phyloP scores from a whole-genome alignment of 1,140 invertebrate genomes.

The Drosophila parvula region DNA sequence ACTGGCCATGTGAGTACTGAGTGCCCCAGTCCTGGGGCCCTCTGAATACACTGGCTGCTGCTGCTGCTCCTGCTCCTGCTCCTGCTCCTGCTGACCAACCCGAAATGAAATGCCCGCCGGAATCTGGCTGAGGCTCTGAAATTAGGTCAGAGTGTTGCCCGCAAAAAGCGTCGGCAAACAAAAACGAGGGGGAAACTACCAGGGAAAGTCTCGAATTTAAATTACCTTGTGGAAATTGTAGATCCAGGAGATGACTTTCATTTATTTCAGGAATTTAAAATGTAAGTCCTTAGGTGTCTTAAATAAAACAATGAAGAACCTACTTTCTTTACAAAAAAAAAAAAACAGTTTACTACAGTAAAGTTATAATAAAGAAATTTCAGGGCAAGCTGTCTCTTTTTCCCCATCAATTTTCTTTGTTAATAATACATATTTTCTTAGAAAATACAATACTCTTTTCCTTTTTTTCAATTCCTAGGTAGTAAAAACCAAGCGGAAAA shows the following conservation, averaged over 20 bases:
- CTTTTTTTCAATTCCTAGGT: slow-evolving; percentile 1
- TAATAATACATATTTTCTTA: neutral
- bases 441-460: neutral
- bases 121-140: slow-evolving; percentile 39
- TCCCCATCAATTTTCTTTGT: neutral
- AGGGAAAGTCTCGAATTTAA: neutral
- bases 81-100: slow-evolving; percentile 38
- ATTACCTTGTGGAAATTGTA: neutral
- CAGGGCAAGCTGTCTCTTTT: no score
- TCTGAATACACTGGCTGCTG: slow-evolving; percentile 1
- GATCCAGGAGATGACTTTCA: neutral
- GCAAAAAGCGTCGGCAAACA: slow-evolving; percentile 37
- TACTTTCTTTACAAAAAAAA: neutral
- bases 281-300: neutral
- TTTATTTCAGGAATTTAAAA: neutral
- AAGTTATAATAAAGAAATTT: neutral
- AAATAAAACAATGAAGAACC: rapidly evolving
- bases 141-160: slow-evolving; percentile 67
- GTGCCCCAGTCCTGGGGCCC: neutral
- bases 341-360: neutral
- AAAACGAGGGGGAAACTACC: slow-evolving; percentile 5
- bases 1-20: slow-evolving; percentile 18
- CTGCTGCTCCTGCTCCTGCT: slow-evolving; percentile 1
- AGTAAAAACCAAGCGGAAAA: slow-evolving; percentile 15
- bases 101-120: slow-evolving; percentile 47